Evolutionary conservation across 1,140 invertebrate species (phyloP), one percentile per base, ranked within the genome.

Genomic region (Propsilocerus akamusi): DNA sequence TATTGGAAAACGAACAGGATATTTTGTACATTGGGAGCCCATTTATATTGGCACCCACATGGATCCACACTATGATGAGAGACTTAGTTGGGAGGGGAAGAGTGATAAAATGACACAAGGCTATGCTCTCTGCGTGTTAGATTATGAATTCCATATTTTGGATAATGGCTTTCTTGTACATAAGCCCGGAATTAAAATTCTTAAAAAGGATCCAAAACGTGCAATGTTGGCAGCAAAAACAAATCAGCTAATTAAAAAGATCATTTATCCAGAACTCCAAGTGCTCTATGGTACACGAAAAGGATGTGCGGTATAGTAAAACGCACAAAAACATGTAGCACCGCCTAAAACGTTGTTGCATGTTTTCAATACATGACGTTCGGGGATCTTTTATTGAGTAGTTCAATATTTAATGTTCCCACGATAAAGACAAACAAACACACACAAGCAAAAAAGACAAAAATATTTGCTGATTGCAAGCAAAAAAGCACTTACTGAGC

Each of bases 91-190:
- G 86, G 85, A 90, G 60, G 86, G 86, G 47, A 86, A 86, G 66
- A 86, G 84, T 63, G 86, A 90, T 65, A 90, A 90, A 72, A 94
- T 94, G 90, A 89, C 87, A 28, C 90, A 93, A 85, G 86, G 85
- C 52, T 91, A 91, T 65, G 76, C 82, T 28, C 71, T 91, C 37
- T 91, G 87, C 66, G 82, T 88, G 4, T 67, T 86, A 57, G 81
- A 91, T 64, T 92, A 91, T 60, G 86, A 91, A 57, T 90, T 92
- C 62, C 77, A 89, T 62, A 90, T 91, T 55, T 60, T 93, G 55
- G 85, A 92, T 66, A 91, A 91, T 62, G 86, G 83, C 6, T 92
- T 90, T 63, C 69, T 92, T 11, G 83, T 88, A 4, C 87, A 92
- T 65, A 80, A 85, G 52, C 87, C 87, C 0, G 86, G 86, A 17